phyloP scores from a whole-genome alignment of 2,888 invertebrate species.

The Aelia acuminata region DNA sequence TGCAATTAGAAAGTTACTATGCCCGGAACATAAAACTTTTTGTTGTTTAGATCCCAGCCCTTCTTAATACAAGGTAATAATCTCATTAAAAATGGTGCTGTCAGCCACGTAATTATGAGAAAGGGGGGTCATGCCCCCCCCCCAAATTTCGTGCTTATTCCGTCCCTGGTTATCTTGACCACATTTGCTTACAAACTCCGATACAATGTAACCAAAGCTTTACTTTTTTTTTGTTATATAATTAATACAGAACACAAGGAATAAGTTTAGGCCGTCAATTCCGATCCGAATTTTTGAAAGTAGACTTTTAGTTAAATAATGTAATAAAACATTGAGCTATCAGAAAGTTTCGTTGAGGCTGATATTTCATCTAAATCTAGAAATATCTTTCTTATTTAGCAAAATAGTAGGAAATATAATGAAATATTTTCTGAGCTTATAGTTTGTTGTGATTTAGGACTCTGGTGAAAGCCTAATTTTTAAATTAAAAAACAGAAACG shows the following conservation, averaged over 20 bases:
- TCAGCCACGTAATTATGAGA: too few species aligned
- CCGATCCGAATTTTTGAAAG: background rate
- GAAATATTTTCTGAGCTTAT: constrained; percentile 33
- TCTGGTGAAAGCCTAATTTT: background rate
- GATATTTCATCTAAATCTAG: constrained; percentile 39
- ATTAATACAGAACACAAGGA: background rate
- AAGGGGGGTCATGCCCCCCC: too few species aligned
- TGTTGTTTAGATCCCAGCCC: too few species aligned
- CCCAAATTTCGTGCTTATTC: too few species aligned
- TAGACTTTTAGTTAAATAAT: constrained; percentile 1
- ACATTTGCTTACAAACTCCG: background rate
- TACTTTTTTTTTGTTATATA: background rate
- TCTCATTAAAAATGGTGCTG: too few species aligned
- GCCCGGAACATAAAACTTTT: too few species aligned
- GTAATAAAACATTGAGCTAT: background rate
- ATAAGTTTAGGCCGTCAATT: constrained; percentile 35
- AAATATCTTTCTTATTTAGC: constrained; percentile 38
- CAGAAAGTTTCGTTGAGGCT: constrained; percentile 22
- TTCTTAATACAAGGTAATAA: too few species aligned
- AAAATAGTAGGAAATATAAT: constrained; percentile 46
- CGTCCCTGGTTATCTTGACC: background rate
- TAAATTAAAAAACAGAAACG: constrained; percentile 13
- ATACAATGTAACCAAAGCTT: background rate
- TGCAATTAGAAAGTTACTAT: too few species aligned
- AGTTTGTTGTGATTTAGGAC: background rate